Evolutionary conservation across 1,140 invertebrate genomes (phyloP).

Genomic region (Myzus persicae): DNA sequence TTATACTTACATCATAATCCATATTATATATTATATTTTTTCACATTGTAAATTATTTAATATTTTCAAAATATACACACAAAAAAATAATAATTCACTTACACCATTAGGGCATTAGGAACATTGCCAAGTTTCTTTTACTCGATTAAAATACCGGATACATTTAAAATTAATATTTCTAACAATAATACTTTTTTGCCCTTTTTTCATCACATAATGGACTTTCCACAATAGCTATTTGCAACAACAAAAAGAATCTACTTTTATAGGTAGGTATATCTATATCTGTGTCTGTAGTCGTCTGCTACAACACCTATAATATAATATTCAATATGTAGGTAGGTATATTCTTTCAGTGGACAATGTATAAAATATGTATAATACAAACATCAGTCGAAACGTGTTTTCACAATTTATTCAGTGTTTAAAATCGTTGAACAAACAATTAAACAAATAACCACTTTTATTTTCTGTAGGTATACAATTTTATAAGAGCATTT

Average conservation of each 20-base stretch:
- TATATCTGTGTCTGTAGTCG: neutral
- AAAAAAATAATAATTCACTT: neutral
- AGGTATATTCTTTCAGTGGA: neutral
- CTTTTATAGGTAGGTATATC: neutral
- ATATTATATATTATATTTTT: neutral
- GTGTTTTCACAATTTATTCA: neutral
- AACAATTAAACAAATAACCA: neutral
- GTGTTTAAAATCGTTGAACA: neutral
- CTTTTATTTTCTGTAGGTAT: neutral
- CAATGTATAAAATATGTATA: neutral
- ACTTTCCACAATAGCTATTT: neutral
- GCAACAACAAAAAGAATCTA: neutral
- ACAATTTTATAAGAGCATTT: neutral
- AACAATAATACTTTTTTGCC: neutral
- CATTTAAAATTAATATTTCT: constrained; percentile 20
- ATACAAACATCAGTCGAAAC: constrained; percentile 7
- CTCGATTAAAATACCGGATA: neutral
- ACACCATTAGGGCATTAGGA: neutral
- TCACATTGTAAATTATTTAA: neutral
- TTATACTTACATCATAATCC: neutral
- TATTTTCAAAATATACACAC: neutral
- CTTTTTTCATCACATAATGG: neutral
- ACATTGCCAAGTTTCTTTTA: neutral
- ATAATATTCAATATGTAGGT: constrained; percentile 9
- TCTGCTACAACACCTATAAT: neutral